Conservation (phyloP, 2,797 vertebrate genomes). For the Sciurus vulgaris region DNA sequence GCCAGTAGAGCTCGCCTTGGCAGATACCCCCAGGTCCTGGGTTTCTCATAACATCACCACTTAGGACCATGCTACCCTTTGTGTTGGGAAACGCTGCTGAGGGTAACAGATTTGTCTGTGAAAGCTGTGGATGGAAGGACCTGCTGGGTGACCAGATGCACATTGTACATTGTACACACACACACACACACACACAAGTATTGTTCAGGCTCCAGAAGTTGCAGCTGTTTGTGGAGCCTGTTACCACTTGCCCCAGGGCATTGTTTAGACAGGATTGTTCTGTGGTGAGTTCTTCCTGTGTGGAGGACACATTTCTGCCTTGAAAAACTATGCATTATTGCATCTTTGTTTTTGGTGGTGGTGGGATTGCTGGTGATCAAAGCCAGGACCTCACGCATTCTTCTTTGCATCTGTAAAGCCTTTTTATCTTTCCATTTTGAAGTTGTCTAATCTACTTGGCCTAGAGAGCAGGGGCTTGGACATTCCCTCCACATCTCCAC, state of each 20-base stretch:
- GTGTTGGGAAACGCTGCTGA: constrained; percentile 62
- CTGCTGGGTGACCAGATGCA: background rate
- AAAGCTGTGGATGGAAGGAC: constrained; percentile 30
- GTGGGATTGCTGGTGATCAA: background rate
- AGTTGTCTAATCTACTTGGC: background rate
- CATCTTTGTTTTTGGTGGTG: background rate
- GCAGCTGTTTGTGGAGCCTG: constrained; percentile 63
- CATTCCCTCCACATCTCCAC: background rate
- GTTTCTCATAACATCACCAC: constrained; percentile 23
- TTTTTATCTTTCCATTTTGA: constrained; percentile 52
- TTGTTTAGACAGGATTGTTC: constrained; percentile 56
- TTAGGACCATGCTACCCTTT: constrained; percentile 49
- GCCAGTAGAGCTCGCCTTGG: background rate
- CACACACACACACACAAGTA: background rate
- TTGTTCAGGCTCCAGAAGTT: constrained; percentile 53
- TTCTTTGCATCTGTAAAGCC: constrained; percentile 29
- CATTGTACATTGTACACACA: background rate
- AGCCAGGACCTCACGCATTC: background rate
- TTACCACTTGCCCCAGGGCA: constrained; percentile 52
- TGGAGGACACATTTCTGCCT: background rate
- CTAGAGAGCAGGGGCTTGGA: constrained; percentile 9
- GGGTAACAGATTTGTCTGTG: constrained; percentile 27
- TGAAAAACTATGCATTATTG: constrained; percentile 39
- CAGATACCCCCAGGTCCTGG: constrained; percentile 40
- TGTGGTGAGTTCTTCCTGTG: constrained; percentile 22